phyloP scores from a whole-genome alignment of 1,140 invertebrate species.

The Mamestra configurata region DNA sequence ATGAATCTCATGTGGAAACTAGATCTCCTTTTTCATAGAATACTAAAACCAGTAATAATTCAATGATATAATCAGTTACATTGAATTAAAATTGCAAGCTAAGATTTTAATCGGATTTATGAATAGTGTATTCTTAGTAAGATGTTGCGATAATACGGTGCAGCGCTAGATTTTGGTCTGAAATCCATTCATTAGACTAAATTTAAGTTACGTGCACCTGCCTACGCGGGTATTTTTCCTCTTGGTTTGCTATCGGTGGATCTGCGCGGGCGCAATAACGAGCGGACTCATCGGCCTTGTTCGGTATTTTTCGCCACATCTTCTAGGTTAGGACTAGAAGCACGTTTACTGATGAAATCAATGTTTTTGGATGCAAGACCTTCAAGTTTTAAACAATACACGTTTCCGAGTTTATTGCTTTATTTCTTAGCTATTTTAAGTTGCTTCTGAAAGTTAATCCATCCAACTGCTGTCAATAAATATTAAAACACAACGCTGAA shows the following conservation, averaged over 20 bases:
- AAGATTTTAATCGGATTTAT: conserved; percentile 31
- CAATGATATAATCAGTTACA: conserved; percentile 51
- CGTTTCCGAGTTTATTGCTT: not conserved
- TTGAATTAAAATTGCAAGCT: conserved; percentile 48
- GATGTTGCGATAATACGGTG: conserved; percentile 35
- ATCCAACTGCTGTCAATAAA: conserved; percentile 1
- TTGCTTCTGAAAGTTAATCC: not conserved
- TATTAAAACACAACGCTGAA: not conserved
- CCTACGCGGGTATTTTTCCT: conserved; percentile 43
- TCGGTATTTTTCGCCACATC: conserved; percentile 42
- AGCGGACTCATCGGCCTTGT: conserved; percentile 35
- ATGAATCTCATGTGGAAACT: conserved; percentile 30
- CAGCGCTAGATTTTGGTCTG: conserved; percentile 41
- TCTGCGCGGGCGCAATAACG: conserved; percentile 49
- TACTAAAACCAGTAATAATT: conserved; percentile 32
- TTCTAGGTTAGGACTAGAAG: conserved; percentile 29
- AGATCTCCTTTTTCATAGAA: conserved; percentile 35
- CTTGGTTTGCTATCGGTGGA: conserved; percentile 9
- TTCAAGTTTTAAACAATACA: not conserved
- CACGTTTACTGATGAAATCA: conserved; percentile 39
- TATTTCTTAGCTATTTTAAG: not conserved
- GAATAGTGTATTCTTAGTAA: conserved; percentile 43
- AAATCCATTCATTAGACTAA: conserved; percentile 52
- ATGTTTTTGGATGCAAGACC: not conserved
- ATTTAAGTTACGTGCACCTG: conserved; percentile 46